phyloP scores from a whole-genome alignment of 1,140 invertebrate species.

The Teleogryllus occipitalis region DNA sequence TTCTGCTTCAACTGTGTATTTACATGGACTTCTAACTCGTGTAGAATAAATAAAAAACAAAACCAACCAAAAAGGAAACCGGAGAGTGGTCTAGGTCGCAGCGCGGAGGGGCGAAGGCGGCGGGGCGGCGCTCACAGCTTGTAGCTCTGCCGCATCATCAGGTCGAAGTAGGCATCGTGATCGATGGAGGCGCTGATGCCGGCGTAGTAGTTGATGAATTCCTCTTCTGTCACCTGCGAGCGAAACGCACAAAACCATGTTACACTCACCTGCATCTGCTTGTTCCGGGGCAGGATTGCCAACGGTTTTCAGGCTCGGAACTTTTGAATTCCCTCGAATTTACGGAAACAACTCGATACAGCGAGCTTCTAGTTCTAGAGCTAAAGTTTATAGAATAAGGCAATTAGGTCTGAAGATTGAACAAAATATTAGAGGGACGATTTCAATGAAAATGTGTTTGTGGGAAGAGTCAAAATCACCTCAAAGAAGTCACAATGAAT shows the following conservation, averaged over 20 bases:
- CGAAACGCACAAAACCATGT: neutral
- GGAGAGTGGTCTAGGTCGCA: neutral
- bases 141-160: constrained; percentile 92
- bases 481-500: too few species aligned
- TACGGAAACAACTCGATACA: too few species aligned
- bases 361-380: neutral
- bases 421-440: neutral
- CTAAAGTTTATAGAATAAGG: neutral
- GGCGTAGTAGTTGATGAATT: constrained; percentile 91
- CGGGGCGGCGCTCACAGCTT: constrained; percentile 51
- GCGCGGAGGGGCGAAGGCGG: neutral
- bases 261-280: neutral
- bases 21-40: too few species aligned
- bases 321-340: too few species aligned
- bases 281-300: neutral
- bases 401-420: neutral
- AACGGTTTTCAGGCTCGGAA: neutral
- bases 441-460: neutral
- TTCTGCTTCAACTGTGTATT: too few species aligned
- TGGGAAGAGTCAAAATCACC: too few species aligned
- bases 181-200: constrained; percentile 90
- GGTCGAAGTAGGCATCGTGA: constrained; percentile 86
- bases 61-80: too few species aligned
- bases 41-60: too few species aligned
- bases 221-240: constrained; percentile 79